phyloP scores from a whole-genome alignment of 1,140 invertebrate species.

The Rhopalosiphum padi region DNA sequence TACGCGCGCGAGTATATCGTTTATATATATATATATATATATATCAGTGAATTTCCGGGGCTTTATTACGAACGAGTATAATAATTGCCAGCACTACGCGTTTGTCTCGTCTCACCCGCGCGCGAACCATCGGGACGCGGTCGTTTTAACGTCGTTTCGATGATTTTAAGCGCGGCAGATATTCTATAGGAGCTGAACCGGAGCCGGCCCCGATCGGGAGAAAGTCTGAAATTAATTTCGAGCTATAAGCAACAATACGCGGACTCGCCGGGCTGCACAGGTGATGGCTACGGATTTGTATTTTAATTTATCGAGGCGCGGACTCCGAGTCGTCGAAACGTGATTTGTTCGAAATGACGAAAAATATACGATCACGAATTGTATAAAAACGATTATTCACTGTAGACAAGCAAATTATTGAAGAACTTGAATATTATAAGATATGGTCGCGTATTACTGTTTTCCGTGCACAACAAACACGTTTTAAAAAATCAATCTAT shows the following conservation, averaged over 20 bases:
- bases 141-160: background rate
- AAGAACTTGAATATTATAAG: no score
- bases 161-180: background rate
- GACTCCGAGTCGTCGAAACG: background rate
- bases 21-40: background rate
- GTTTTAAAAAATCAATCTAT: no score
- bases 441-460: no score
- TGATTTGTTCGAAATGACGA: background rate
- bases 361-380: no score
- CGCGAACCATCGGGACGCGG: no score
- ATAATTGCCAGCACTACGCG: background rate
- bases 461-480: no score
- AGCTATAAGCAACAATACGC: background rate
- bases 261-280: no score
- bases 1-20: background rate
- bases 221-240: background rate
- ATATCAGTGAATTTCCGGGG: background rate
- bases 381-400: no score
- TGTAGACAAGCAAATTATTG: no score
- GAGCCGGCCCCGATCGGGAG: no score
- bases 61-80: slow-evolving; percentile 38
- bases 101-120: background rate
- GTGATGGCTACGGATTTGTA: background rate
- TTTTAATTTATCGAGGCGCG: no score
- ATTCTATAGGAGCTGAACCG: background rate